phyloP scores from a whole-genome alignment of 2,888 invertebrate genomes.

The Uloborus plumipes region DNA sequence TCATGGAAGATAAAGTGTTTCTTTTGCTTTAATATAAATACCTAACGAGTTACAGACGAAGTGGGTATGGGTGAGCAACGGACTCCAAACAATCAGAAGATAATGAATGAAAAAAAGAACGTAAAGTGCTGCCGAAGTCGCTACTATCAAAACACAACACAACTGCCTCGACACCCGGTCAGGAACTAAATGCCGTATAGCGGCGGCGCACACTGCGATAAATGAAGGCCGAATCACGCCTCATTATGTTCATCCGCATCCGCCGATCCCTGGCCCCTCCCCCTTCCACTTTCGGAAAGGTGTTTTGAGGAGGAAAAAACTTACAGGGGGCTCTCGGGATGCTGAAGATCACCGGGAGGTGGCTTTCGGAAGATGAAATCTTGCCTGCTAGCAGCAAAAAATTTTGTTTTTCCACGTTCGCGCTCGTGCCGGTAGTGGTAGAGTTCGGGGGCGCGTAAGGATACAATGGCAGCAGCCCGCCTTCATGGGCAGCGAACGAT shows the following conservation, averaged over 20 bases:
- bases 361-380: too few relatives aligned
- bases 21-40: too few relatives aligned
- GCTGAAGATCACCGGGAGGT: too few relatives aligned
- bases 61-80: not conserved
- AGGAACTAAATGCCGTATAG: conserved; percentile 77
- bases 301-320: not conserved
- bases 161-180: conserved; percentile 68
- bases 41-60: too few relatives aligned
- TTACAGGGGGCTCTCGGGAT: not conserved
- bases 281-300: conserved; percentile 35
- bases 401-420: too few relatives aligned
- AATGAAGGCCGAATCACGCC: conserved; percentile 66
- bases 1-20: too few relatives aligned
- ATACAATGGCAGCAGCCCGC: conserved; percentile 50
- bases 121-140: conserved; percentile 66
- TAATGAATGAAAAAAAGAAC: conserved; percentile 65
- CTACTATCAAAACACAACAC: conserved; percentile 66
- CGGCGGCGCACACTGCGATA: conserved; percentile 69
- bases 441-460: conserved; percentile 24
- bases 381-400: too few relatives aligned
- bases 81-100: conserved; percentile 63
- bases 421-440: too few relatives aligned
- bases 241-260: conserved; percentile 63
- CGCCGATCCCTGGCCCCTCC: conserved; percentile 41
- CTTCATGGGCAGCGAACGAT: conserved; percentile 53